Conservation (phyloP, 2,888 invertebrate genomes). For the Cancer borealis region DNA sequence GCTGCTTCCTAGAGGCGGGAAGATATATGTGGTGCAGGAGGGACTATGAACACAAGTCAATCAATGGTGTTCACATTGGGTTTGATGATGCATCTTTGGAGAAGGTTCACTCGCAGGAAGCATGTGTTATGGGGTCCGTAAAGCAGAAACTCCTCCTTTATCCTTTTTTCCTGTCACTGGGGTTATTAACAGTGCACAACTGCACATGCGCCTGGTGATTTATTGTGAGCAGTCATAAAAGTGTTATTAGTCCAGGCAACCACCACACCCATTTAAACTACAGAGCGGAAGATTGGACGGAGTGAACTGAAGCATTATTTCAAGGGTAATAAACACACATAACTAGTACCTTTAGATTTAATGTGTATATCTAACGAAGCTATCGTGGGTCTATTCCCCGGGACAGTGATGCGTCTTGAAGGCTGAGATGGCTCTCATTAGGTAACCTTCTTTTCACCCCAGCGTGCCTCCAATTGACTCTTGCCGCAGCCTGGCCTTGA, state of each 20-base stretch:
- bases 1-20: neutral
- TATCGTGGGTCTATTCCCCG: neutral
- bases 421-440: neutral
- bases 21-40: neutral
- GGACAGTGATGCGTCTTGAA: neutral
- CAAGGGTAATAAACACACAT: neutral
- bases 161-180: neutral
- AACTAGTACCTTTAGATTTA: neutral
- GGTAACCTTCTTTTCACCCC: neutral
- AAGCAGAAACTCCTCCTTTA: neutral
- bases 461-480: neutral
- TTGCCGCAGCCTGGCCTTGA: conserved; percentile 14
- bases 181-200: neutral
- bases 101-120: neutral
- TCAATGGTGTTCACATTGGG: neutral
- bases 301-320: neutral
- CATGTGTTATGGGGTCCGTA: neutral
- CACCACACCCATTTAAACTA: neutral
- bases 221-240: neutral
- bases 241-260: neutral
- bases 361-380: neutral
- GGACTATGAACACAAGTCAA: neutral
- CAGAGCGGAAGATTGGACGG: neutral
- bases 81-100: neutral
- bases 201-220: neutral